phyloP scores from a whole-genome alignment of 2,113 vertebrate species.

The Pampusana beccarii region DNA sequence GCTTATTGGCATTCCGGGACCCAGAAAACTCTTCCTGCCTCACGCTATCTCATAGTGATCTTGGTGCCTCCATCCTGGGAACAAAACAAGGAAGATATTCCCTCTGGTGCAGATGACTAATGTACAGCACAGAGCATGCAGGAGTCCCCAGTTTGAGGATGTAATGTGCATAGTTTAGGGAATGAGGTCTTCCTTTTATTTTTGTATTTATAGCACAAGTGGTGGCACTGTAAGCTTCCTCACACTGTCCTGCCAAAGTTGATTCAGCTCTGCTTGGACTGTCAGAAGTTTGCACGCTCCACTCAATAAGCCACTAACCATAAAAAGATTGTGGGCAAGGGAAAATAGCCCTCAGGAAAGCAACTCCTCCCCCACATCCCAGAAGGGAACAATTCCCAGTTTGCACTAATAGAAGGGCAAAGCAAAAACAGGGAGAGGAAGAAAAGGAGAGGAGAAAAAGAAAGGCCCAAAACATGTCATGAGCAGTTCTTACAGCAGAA shows the following conservation, averaged over 20 bases:
- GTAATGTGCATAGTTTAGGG: neutral
- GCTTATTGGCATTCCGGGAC: constrained; percentile 33
- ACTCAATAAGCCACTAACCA: neutral
- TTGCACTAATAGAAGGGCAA: neutral
- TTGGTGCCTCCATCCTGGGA: constrained; percentile 30
- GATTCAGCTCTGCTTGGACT: neutral
- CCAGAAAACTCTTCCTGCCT: constrained; percentile 23
- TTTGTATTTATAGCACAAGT: neutral
- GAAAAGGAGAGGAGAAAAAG: neutral
- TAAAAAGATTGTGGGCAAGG: neutral
- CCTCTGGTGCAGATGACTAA: constrained; percentile 1
- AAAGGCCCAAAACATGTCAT: neutral
- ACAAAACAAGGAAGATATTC: neutral
- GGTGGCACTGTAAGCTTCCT: neutral
- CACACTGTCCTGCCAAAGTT: neutral
- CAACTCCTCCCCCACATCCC: neutral
- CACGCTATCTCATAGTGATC: neutral
- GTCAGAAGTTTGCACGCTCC: neutral
- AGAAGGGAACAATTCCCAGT: neutral
- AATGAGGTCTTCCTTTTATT: constrained; percentile 4
- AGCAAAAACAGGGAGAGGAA: neutral
- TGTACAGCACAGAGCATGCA: neutral
- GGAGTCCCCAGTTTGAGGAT: neutral
- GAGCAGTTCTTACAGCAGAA: neutral
- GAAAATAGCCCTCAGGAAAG: neutral